Evolutionary conservation across 2,113 vertebrate genomes (phyloP), one percentile per base, ranked within the genome.

Genomic region (Platycercus adscitus): DNA sequence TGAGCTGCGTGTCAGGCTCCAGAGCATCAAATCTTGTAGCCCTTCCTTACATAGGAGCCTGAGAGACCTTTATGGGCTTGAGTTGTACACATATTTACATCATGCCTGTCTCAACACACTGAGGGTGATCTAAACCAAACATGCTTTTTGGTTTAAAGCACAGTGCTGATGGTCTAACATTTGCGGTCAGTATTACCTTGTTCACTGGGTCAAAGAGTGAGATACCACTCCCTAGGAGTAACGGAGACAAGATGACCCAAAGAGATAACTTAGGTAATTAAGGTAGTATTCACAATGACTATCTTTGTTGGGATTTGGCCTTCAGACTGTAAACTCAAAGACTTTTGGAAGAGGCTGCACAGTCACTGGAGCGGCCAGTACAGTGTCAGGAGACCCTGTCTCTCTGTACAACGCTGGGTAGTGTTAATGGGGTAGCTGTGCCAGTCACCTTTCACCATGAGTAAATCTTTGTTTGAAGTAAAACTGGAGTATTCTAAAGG

Each of bases 251-350:
- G 91, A 96, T 96, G 94, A 85, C 81, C 28, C 5, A 81, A 88
- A 81, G 21, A 81, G 95, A 86, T 92, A 90, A 89, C 89, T 84
- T 31, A 79, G 60, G 12, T 85, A 87, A 76, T 88, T 89, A 55
- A 69, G 52, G 13, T 29, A 52, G 81, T 31, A 71, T 52, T 85
- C 66, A 94, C 73, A 76, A 44, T 49, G 17, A 64, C 9, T 78
- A 39, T 46, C 53, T 84, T 61, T 71, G 52, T 79, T 58, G 52
- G 49, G 63, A 87, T 73, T 89, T 93, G 46, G 33, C 47, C 55
- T 88, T 66, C 65, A 81, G 64, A 49, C 25, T 72, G 18, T 33
- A 92, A 92, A 68, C 43, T 66, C 60, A 70, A 81, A 89, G 71
- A 44, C n/a, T 61, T 76, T 11, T 49, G 49, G 29, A 80, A 31